These are phyloP conservation scores for Carterocephalus palaemon DNA, from an alignment of 2,888 invertebrate genomes.

Conservation along the genomic window DNA sequence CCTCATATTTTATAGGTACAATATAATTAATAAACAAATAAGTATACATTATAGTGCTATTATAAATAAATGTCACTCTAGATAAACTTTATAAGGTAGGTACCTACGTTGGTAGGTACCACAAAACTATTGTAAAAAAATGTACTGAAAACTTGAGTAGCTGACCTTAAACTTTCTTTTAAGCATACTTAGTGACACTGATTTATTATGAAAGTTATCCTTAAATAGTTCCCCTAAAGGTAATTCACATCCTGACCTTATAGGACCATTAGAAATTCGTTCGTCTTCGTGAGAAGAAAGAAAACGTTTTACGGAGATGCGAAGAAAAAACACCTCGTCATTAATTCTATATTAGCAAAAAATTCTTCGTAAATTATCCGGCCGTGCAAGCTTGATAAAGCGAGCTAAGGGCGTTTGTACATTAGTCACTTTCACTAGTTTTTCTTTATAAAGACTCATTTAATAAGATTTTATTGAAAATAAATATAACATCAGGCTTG, in stretches of 20 bases:
- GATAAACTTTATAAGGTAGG: slow-evolving; percentile 1
- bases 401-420: slow-evolving; percentile 11
- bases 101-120: too few species aligned
- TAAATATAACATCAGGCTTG: too few species aligned
- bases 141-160: not conserved
- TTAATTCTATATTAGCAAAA: slow-evolving; percentile 42
- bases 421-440: slow-evolving; percentile 14
- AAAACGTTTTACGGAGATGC: slow-evolving; percentile 21
- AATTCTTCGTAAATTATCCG: slow-evolving; percentile 37
- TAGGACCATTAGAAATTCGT: slow-evolving; percentile 3
- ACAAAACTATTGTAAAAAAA: not conserved
- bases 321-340: slow-evolving; percentile 27
- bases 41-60: too few species aligned
- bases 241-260: not conserved
- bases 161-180: not conserved
- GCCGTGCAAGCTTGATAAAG: slow-evolving; percentile 32
- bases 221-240: slow-evolving; percentile 2
- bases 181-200: not conserved
- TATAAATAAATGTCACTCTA: too few species aligned
- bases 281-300: slow-evolving; percentile 12
- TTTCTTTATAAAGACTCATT: too few species aligned
- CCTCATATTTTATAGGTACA: too few species aligned
- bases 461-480: too few species aligned
- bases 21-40: too few species aligned
- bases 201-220: slow-evolving; percentile 3